Conservation (phyloP, 2,797 vertebrate genomes). For the Sebastiscus tertius region DNA sequence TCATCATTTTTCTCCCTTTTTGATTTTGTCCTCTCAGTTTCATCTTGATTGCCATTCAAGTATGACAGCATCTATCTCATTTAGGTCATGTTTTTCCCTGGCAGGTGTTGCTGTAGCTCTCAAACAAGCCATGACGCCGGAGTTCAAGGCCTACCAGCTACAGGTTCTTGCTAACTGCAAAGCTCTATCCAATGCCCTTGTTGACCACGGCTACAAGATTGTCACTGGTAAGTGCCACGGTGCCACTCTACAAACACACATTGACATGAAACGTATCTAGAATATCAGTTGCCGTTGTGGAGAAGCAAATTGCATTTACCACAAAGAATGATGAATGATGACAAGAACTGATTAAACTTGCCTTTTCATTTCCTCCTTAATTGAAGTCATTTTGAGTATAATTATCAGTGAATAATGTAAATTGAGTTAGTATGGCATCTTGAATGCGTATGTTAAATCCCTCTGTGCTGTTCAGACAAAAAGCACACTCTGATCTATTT, state of each 20-base stretch:
- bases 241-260: neutral
- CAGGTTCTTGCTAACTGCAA: constrained; percentile 93
- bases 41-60: neutral
- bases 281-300: neutral
- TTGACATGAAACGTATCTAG: neutral
- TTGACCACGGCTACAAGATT: constrained; percentile 88
- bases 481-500: neutral
- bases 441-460: too few species aligned
- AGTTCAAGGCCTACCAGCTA: constrained; percentile 92
- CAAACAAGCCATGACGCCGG: constrained; percentile 91
- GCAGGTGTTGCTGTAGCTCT: constrained; percentile 93
- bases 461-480: too few species aligned
- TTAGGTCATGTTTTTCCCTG: neutral
- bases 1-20: neutral
- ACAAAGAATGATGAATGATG: neutral
- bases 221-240: constrained; percentile 86
- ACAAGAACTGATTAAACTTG: neutral
- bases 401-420: too few species aligned
- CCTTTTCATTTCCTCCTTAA: neutral
- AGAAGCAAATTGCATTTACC: neutral
- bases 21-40: neutral
- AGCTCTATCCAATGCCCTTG: constrained; percentile 80
- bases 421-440: too few species aligned
- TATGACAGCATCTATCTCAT: neutral
- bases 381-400: neutral